Conservation (phyloP, 2,797 vertebrate species). For the Esox masquinongy region DNA sequence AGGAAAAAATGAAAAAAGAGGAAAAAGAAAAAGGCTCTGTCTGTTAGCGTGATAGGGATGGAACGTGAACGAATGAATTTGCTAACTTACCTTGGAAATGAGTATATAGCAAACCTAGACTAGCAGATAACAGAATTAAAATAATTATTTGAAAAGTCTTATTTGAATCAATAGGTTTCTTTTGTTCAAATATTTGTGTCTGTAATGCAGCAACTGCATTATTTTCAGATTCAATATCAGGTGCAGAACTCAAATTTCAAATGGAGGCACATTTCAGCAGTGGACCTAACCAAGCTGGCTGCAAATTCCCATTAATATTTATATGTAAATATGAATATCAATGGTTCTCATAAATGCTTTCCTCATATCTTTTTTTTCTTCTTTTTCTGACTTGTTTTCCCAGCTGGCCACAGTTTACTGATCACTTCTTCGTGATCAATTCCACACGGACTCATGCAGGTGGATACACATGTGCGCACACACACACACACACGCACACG, state of each 20-base stretch:
- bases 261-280: background rate
- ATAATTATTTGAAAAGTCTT: background rate
- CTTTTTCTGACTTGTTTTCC: conserved; percentile 9
- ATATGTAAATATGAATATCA: conserved; percentile 43
- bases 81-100: background rate
- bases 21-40: background rate
- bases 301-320: conserved; percentile 47
- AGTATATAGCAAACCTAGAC: background rate
- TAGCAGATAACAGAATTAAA: conserved; percentile 10
- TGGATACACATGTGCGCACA: conserved; percentile 14
- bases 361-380: conserved; percentile 4
- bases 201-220: background rate
- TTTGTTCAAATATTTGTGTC: background rate
- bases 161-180: background rate
- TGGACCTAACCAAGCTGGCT: conserved; percentile 21
- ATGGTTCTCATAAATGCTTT: conserved; percentile 31
- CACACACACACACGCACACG: background rate
- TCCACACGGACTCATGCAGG: background rate
- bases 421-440: conserved; percentile 19
- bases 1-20: too few relatives aligned
- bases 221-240: background rate
- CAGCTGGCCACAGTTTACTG: conserved; percentile 12
- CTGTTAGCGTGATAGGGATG: background rate
- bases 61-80: background rate
- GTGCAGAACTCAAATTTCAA: background rate